Evolutionary conservation across 1,140 invertebrate genomes (phyloP), one percentile per base, ranked within the genome.

Genomic region (Battus philenor): DNA sequence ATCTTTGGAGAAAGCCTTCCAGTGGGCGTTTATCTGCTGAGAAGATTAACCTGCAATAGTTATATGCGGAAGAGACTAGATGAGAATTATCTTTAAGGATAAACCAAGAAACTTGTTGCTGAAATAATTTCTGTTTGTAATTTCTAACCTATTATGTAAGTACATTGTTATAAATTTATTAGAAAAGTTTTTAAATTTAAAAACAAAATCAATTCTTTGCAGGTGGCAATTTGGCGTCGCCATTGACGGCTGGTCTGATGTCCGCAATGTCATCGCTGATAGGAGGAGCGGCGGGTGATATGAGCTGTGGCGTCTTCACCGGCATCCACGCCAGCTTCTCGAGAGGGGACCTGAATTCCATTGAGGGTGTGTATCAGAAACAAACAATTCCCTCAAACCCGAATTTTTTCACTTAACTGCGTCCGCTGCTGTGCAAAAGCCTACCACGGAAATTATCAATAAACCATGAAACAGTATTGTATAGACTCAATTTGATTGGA

Each of bases 191-290:
- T 24, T 5, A 24, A 7, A 27, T n/a, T n/a, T n/a, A n/a, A n/a
- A n/a, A n/a, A n/a, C n/a, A n/a, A n/a, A n/a, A n/a, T n/a, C n/a
- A n/a, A n/a, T 20, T 7, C 15, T 27, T 22, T 39, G 5, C 48
- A 68, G 67, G 67, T 16, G 39, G 48, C 2, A 53, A 47, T n/a
- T 30, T 70, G 6, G 67, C 60, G n/a, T 67, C 63, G 1, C 67
- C 67, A 1, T 13, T 62, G 2, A 58, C 52, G 7, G 4, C 7
- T 0, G 39, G 32, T 2, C 17, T 70, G 4, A 17, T 13, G 6
- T 1, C 10, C 0, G 46, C 54, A 1, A 53, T 63, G 47, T 27
- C 2, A 1, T 10, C 26, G 1, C 10, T 54, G 2, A 48, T 62
- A 8, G 24, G 30, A 7, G 31, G 36, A 11, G 29, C 24, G 5